Conservation (phyloP, 2,113 vertebrate genomes). For the Procavia capensis region DNA sequence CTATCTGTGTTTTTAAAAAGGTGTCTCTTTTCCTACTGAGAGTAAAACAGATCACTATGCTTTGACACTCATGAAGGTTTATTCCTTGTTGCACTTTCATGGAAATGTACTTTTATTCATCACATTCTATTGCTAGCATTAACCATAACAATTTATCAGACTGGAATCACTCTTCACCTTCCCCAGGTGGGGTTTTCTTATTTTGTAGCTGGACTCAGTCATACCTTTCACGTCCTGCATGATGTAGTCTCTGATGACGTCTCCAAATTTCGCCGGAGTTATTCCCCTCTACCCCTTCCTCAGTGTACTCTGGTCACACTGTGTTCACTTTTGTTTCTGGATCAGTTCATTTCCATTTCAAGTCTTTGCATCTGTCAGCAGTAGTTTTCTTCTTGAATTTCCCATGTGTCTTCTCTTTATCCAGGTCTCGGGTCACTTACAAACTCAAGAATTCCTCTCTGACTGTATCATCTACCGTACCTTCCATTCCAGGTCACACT, state of each 20-base stretch:
- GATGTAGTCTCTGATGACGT: not conserved
- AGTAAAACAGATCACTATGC: not conserved
- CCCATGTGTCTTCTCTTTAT: not conserved
- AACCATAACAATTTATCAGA: not conserved
- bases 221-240: not conserved
- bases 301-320: too few species aligned
- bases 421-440: not conserved
- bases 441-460: not conserved
- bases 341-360: not conserved
- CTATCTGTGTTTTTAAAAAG: slow-evolving; percentile 9
- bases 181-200: not conserved
- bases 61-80: not conserved
- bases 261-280: not conserved
- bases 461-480: not conserved
- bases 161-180: not conserved
- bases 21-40: not conserved
- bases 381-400: not conserved
- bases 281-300: not conserved
- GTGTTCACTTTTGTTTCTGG: not conserved
- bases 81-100: not conserved
- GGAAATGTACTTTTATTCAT: not conserved
- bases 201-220: not conserved
- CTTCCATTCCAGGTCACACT: not conserved
- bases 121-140: not conserved
- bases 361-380: not conserved